Conservation (phyloP, 2,888 invertebrate genomes). For the Dermolepida albohirtum region DNA sequence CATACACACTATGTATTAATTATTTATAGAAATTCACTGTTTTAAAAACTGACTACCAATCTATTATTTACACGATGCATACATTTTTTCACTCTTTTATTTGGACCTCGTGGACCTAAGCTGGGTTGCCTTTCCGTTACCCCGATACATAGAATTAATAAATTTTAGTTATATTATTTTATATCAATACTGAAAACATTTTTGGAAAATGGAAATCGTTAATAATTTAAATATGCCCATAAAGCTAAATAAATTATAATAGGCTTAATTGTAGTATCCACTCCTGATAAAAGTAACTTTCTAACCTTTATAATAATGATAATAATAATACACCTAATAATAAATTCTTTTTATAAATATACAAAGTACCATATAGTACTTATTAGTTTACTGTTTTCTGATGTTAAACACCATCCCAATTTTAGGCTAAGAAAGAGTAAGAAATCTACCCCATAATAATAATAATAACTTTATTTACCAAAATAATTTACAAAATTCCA, state of each 20-base stretch:
- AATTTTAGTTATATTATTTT: constrained; percentile 13
- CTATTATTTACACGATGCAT: constrained; percentile 27
- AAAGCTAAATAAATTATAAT: constrained; percentile 1
- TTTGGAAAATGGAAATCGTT: constrained; percentile 27
- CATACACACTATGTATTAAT: constrained; percentile 6
- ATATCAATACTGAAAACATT: constrained; percentile 12
- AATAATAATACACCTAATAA: too few relatives aligned
- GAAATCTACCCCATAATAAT: too few relatives aligned
- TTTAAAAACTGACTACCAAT: constrained; percentile 18
- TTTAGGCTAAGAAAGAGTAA: too few relatives aligned
- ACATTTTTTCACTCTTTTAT: constrained; percentile 31
- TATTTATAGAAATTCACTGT: constrained; percentile 22
- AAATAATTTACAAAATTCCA: too few relatives aligned
- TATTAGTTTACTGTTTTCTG: too few relatives aligned
- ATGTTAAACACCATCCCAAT: too few relatives aligned
- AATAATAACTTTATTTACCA: too few relatives aligned
- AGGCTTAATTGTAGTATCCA: too few relatives aligned
- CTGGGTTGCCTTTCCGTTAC: constrained; percentile 3
- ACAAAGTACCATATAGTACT: too few relatives aligned
- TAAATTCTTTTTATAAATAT: too few relatives aligned
- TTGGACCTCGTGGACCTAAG: constrained; percentile 1
- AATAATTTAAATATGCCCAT: constrained; percentile 5
- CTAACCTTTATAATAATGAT: too few relatives aligned
- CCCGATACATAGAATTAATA: background rate
- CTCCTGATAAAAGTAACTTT: too few relatives aligned